A percentile compares a stretch with the other conserved stretches of the same genome.
Evolutionary conservation across 35 echinoderm and acorn worm genomes (phyloP).

Genomic region (Ophiothrix spiculata): DNA sequence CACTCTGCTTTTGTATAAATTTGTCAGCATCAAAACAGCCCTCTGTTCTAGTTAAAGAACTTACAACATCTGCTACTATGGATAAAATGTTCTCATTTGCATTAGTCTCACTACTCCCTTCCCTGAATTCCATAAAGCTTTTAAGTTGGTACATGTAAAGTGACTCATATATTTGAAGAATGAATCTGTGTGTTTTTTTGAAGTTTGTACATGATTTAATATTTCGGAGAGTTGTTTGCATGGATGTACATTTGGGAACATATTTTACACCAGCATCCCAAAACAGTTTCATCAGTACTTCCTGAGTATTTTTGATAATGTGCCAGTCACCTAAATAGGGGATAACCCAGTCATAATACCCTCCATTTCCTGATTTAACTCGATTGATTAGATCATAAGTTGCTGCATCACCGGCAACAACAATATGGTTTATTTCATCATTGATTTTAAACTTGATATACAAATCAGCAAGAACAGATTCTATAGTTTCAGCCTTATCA

Average conservation of each 20-base stretch:
- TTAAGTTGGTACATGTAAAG: background rate
- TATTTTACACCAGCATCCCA: slow-evolving; percentile 55
- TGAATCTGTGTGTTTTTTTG: background rate
- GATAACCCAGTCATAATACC: slow-evolving; percentile 50
- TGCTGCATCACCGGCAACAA: slow-evolving; percentile 66
- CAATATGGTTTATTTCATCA: slow-evolving; percentile 41
- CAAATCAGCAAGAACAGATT: background rate
- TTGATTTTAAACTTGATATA: background rate
- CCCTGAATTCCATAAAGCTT: background rate
- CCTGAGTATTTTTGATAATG: slow-evolving; percentile 57
- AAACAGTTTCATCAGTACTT: slow-evolving; percentile 56
- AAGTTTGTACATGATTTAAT: background rate
- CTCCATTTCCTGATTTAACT: slow-evolving; percentile 58
- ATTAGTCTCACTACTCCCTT: background rate
- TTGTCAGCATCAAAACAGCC: background rate
- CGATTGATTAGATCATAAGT: slow-evolving; percentile 41
- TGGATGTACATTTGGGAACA: slow-evolving; percentile 32
- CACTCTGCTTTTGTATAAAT: background rate
- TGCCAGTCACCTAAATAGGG: slow-evolving; percentile 84
- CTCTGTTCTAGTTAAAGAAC: background rate
- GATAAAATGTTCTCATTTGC: background rate
- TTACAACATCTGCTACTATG: background rate
- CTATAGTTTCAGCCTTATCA: background rate
- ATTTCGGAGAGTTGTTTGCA: slow-evolving; percentile 22
- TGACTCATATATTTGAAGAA: background rate